Evolutionary conservation across 2,888 invertebrate genomes (phyloP).

Genomic region (Desoria tigrina): DNA sequence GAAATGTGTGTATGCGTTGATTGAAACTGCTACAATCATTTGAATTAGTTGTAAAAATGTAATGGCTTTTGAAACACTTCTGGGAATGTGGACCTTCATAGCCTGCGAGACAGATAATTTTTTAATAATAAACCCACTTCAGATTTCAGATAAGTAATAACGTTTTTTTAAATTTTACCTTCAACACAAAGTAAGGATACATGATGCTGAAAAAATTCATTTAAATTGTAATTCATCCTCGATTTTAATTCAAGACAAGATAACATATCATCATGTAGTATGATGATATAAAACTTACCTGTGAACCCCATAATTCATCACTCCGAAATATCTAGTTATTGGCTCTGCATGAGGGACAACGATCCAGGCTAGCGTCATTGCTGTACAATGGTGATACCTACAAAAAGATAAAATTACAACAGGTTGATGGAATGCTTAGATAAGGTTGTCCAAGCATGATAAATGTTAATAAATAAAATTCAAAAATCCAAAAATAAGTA

Average conservation of each 20-base stretch:
- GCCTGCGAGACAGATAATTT: too few relatives aligned
- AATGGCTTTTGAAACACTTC: slow-evolving; percentile 82
- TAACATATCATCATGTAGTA: not conserved
- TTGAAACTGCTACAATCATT: slow-evolving; percentile 88
- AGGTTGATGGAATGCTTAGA: too few relatives aligned
- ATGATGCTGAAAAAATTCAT: slow-evolving; percentile 68
- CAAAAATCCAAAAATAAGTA: too few relatives aligned
- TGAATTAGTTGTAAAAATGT: slow-evolving; percentile 86
- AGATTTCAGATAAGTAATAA: too few relatives aligned
- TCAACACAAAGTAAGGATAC: slow-evolving; percentile 87
- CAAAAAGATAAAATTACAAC: too few relatives aligned
- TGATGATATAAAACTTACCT: slow-evolving; percentile 6
- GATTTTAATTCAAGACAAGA: not conserved
- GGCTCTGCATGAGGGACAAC: slow-evolving; percentile 88
- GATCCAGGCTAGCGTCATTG: slow-evolving; percentile 85
- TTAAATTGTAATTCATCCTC: too few relatives aligned
- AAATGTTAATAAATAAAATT: too few relatives aligned
- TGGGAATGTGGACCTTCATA: slow-evolving; percentile 80
- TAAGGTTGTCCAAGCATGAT: too few relatives aligned
- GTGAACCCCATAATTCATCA: slow-evolving; percentile 93
- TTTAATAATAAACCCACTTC: too few relatives aligned
- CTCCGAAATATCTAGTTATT: slow-evolving; percentile 85
- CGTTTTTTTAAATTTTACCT: slow-evolving; percentile 24
- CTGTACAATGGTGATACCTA: slow-evolving; percentile 14
- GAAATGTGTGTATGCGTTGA: slow-evolving; percentile 85